Percentiles rank a stretch among this genome's conserved stretches.
Conservation (phyloP, 2,888 invertebrate species). For the Heteromyza rotundicornis region DNA sequence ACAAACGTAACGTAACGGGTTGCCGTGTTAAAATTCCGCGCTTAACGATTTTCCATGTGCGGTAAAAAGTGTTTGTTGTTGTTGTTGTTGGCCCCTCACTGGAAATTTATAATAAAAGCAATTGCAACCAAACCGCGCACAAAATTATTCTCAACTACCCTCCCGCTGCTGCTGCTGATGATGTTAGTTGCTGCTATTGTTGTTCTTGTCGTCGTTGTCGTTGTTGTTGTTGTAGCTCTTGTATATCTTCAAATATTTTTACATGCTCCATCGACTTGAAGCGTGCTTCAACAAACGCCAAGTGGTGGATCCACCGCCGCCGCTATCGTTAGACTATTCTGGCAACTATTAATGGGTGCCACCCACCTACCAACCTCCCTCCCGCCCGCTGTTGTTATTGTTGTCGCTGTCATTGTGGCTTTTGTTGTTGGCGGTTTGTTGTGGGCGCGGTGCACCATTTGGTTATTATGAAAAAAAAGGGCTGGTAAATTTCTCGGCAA, state of each 20-base stretch:
- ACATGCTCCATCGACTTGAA: conserved; percentile 54
- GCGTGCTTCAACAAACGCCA: conserved; percentile 41
- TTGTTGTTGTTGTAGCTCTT: neutral
- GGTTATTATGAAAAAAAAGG: conserved; percentile 47
- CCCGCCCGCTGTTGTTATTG: too few species aligned
- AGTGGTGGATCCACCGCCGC: neutral
- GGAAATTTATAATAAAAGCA: conserved; percentile 50
- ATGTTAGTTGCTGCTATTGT: neutral
- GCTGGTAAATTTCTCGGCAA: conserved; percentile 49
- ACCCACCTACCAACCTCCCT: too few species aligned
- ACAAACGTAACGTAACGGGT: too few species aligned
- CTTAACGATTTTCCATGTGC: neutral
- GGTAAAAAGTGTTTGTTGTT: neutral
- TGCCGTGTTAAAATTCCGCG: neutral
- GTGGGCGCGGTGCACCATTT: conserved; percentile 39
- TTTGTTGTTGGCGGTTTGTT: too few species aligned
- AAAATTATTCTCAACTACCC: conserved; percentile 42
- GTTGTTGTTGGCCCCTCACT: conserved; percentile 4
- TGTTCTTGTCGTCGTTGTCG: neutral
- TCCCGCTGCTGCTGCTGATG: neutral
- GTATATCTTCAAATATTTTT: conserved; percentile 38
- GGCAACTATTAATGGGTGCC: neutral
- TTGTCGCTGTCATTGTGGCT: too few species aligned
- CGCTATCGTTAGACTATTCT: neutral
- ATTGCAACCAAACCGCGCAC: conserved; percentile 54